These are phyloP conservation scores for Mola mola DNA, from an alignment of 2,113 vertebrate genomes.

Conservation along the genomic window DNA sequence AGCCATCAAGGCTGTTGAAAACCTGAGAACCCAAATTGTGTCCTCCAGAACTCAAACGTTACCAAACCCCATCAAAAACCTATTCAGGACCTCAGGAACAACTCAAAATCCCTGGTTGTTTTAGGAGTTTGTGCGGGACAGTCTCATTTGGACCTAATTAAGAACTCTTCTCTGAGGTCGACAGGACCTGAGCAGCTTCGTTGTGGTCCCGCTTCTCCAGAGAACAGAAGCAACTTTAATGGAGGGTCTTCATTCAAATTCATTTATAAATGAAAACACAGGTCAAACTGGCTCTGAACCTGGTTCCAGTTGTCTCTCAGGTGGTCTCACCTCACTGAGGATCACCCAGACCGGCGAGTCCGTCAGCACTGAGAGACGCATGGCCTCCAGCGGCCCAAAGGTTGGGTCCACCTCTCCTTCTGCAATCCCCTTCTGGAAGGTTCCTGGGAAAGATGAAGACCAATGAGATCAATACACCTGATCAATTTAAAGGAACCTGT, in stretches of 20 bases:
- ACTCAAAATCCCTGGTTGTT: too few species aligned
- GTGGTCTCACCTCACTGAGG: slow-evolving; percentile 89
- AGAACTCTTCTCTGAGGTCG: too few species aligned
- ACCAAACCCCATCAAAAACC: too few species aligned
- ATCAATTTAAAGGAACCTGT: neutral
- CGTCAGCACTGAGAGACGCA: slow-evolving; percentile 90
- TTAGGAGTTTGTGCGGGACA: too few species aligned
- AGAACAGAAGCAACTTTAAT: neutral
- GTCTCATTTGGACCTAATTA: too few species aligned
- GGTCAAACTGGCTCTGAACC: neutral
- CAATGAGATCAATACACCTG: neutral
- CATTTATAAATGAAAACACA: neutral
- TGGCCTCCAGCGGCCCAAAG: slow-evolving; percentile 93
- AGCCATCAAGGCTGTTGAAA: too few species aligned
- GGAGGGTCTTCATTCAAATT: neutral
- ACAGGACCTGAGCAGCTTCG: neutral
- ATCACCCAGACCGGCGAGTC: slow-evolving; percentile 98
- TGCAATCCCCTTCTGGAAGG: slow-evolving; percentile 90
- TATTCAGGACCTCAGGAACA: too few species aligned
- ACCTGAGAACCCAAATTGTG: too few species aligned
- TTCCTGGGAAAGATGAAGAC: slow-evolving; percentile 77
- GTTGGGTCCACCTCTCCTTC: slow-evolving; percentile 93
- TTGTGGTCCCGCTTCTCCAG: neutral
- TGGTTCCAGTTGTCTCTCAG: neutral
- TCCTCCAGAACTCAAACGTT: too few species aligned